These are phyloP conservation scores for Petromus typicus DNA, from an alignment of 2,113 vertebrate species.

Conservation along the genomic window DNA sequence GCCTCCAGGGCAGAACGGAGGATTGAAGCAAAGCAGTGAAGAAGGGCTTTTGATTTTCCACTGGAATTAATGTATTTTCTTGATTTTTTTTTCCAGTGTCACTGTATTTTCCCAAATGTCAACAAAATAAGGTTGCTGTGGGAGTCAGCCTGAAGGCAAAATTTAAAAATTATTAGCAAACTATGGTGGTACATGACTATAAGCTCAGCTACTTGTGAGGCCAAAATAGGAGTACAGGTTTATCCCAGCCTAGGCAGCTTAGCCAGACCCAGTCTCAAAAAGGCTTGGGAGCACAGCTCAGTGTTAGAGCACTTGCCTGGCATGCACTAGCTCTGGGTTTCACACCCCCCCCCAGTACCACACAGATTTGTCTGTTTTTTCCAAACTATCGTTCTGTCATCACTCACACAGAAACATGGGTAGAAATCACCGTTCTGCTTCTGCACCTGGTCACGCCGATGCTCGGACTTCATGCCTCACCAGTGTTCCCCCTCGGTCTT, in stretches of 20 bases:
- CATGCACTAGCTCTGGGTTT: background rate
- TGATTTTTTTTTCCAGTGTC: background rate
- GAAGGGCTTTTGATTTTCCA: constrained; percentile 22
- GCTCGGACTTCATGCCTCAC: background rate
- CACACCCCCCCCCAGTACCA: background rate
- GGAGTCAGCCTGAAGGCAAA: background rate
- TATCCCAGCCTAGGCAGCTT: background rate
- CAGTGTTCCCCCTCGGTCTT: background rate
- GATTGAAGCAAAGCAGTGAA: background rate
- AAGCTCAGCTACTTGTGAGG: background rate
- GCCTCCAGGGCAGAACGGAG: background rate
- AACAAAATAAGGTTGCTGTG: constrained; percentile 36
- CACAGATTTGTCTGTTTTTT: background rate
- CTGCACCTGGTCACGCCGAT: background rate
- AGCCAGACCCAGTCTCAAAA: background rate
- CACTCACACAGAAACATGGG: background rate
- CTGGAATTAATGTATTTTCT: background rate
- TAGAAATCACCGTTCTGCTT: background rate
- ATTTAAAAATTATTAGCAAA: background rate
- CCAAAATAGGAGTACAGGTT: background rate
- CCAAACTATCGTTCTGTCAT: background rate
- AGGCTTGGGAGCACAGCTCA: background rate
- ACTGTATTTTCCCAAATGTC: constrained; percentile 41
- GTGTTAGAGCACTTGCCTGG: background rate
- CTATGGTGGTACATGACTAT: background rate